Conservation (phyloP, 2,113 vertebrate species). For the Ammodytes dubius region DNA sequence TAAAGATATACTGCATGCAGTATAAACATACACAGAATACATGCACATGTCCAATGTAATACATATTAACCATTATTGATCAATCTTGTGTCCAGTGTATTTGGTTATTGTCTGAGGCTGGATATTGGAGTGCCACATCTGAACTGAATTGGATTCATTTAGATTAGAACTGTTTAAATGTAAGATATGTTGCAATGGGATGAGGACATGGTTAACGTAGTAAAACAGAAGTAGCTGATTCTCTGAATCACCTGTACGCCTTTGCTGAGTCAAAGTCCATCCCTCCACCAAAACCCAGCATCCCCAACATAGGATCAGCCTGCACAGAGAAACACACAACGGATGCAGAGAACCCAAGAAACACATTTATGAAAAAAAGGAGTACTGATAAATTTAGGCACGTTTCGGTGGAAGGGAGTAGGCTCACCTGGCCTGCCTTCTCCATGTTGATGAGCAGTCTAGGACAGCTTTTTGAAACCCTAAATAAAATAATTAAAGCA, state of each 20-base stretch:
- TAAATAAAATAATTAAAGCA: conserved; percentile 47
- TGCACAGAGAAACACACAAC: conserved; percentile 60
- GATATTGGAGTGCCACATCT: not conserved
- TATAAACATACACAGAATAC: not conserved
- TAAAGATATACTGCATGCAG: not conserved
- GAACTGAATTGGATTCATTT: not conserved
- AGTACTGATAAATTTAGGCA: not conserved
- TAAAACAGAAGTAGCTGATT: not conserved
- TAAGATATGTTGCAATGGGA: not conserved
- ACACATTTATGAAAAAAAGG: not conserved
- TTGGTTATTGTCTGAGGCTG: not conserved
- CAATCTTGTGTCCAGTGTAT: not conserved
- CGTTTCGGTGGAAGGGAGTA: not conserved
- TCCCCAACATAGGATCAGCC: conserved; percentile 87
- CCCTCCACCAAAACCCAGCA: conserved; percentile 89
- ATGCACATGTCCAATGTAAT: not conserved
- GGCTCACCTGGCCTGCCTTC: conserved; percentile 89
- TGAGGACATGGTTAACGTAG: not conserved
- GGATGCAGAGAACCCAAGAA: conserved; percentile 4
- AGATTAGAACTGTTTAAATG: not conserved
- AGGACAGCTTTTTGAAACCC: conserved; percentile 89
- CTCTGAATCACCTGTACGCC: conserved; percentile 89
- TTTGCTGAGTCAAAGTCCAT: conserved; percentile 96
- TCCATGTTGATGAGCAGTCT: conserved; percentile 95
- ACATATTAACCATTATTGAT: not conserved